A percentile compares a stretch with the other conserved stretches of the same genome.
Evolutionary conservation across 2,888 invertebrate genomes (phyloP).

Genomic region (Pimpla rufipes): DNA sequence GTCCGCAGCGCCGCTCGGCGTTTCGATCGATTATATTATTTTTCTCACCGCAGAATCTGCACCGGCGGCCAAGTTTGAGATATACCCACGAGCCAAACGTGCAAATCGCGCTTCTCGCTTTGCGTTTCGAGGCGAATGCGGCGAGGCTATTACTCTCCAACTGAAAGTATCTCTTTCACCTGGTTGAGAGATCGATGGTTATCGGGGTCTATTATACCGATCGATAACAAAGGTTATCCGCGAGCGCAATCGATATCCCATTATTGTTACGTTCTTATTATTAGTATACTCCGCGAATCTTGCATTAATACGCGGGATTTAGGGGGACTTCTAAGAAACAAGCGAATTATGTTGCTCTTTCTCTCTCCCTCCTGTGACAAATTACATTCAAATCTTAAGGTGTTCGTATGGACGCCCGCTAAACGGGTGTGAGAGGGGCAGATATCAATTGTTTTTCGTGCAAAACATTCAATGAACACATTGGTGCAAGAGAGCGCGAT

Average conservation of each 20-base stretch:
- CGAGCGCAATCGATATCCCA: slow-evolving; percentile 67
- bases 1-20: slow-evolving; percentile 22
- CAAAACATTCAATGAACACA: no score
- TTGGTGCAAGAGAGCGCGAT: no score
- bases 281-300: slow-evolving; percentile 34
- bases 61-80: not conserved
- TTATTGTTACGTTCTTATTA: slow-evolving; percentile 75
- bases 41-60: slow-evolving; percentile 22
- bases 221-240: slow-evolving; percentile 76
- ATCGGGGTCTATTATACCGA: slow-evolving; percentile 49
- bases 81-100: not conserved
- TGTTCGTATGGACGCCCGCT: no score
- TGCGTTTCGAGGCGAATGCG: slow-evolving; percentile 24
- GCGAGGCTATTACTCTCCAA: slow-evolving; percentile 19
- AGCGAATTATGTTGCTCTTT: slow-evolving; percentile 16
- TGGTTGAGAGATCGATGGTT: slow-evolving; percentile 32
- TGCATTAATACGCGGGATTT: not conserved
- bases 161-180: slow-evolving; percentile 30
- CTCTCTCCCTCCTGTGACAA: not conserved
- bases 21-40: slow-evolving; percentile 49
- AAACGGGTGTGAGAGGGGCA: no score
- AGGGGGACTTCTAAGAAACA: not conserved
- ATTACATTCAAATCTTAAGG: not conserved
- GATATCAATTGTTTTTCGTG: no score
- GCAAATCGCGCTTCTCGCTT: slow-evolving; percentile 13